Evolutionary conservation across 2,797 vertebrate species (phyloP).

Genomic region (Gouania willdenowi): DNA sequence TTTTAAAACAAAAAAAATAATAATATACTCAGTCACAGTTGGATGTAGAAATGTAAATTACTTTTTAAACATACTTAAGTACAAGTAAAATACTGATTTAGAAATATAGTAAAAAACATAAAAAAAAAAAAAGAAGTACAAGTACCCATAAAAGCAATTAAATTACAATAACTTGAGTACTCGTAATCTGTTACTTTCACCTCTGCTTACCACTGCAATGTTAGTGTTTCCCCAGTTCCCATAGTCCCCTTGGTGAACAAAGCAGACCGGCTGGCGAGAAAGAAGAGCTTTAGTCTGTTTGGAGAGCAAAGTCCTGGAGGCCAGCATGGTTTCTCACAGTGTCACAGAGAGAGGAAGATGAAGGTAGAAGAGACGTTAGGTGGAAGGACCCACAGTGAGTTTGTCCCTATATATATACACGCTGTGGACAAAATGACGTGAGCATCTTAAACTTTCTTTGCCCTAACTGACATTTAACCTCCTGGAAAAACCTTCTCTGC

Average conservation of each 20-base stretch:
- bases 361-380: slow-evolving; percentile 19
- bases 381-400: not conserved
- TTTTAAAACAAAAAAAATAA: too few species aligned
- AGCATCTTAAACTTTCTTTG: slow-evolving; percentile 53
- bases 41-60: too few species aligned
- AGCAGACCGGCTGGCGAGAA: slow-evolving; percentile 64
- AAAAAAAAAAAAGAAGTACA: too few species aligned
- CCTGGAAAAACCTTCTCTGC: slow-evolving; percentile 31
- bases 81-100: too few species aligned
- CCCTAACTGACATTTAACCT: slow-evolving; percentile 40
- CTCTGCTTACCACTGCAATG: slow-evolving; percentile 72
- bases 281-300: slow-evolving; percentile 60
- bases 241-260: slow-evolving; percentile 68
- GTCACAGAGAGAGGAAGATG: slow-evolving; percentile 1
- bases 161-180: too few species aligned
- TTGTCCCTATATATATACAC: slow-evolving; percentile 51
- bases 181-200: too few species aligned
- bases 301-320: slow-evolving; percentile 61
- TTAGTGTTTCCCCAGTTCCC: slow-evolving; percentile 77
- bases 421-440: slow-evolving; percentile 42
- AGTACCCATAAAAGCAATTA: too few species aligned
- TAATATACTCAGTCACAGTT: too few species aligned
- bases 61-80: too few species aligned
- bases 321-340: slow-evolving; percentile 58
- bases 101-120: too few species aligned